Evolutionary conservation across 2,888 invertebrate genomes (phyloP).

Genomic region (Cataglyphis livida): DNA sequence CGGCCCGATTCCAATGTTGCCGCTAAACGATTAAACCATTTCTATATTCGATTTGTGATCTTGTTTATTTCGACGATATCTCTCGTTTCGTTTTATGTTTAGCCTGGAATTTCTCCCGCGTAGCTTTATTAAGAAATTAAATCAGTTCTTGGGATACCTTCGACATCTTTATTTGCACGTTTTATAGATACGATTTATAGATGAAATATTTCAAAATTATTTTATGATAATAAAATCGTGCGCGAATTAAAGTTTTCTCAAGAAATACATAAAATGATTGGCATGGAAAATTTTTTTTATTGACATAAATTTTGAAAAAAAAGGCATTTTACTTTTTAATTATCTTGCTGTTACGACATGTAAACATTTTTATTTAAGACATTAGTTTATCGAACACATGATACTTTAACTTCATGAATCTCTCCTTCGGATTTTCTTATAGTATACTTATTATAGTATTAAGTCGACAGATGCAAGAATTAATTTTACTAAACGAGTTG

Average conservation of each 20-base stretch:
- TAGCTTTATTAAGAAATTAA: conserved; percentile 12
- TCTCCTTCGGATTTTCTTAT: background rate
- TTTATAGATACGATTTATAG: background rate
- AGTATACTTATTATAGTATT: background rate
- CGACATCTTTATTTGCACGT: background rate
- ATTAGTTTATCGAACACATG: background rate
- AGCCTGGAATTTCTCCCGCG: background rate
- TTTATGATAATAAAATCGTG: background rate
- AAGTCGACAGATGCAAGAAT: background rate
- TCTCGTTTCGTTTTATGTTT: background rate
- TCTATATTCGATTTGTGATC: background rate
- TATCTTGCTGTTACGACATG: background rate
- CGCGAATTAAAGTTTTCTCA: background rate
- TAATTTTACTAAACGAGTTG: conserved; percentile 1
- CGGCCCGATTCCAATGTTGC: conserved; percentile 8
- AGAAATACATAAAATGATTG: background rate
- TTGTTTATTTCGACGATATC: background rate
- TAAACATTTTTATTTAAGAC: background rate
- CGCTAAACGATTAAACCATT: background rate
- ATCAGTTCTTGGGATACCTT: background rate
- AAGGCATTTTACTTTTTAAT: background rate
- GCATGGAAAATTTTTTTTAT: background rate
- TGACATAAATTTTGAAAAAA: background rate
- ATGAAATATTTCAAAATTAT: background rate
- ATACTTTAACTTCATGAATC: background rate